phyloP scores from a whole-genome alignment of 37 sponge, comb jelly and placozoan species.

The Halichondria panicea region DNA sequence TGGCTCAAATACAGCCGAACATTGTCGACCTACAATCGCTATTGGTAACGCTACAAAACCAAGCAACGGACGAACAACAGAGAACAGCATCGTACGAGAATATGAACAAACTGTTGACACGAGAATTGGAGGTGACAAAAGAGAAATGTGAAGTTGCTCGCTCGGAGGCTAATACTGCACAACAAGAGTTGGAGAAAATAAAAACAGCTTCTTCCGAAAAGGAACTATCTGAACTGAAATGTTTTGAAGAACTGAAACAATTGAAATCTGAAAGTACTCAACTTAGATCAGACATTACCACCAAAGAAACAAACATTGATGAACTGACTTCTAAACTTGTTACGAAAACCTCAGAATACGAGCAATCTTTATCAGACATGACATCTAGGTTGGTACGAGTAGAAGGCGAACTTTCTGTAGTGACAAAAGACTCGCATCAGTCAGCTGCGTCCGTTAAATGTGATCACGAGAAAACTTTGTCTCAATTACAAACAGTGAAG shows the following conservation, averaged over 20 bases:
- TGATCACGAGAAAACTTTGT: conserved; percentile 2
- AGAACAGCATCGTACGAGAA: conserved; percentile 13
- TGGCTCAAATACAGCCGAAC: conserved; percentile 17
- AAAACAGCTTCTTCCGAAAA: background rate
- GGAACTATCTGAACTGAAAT: background rate
- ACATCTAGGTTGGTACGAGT: background rate
- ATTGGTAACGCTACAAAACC: conserved; percentile 19
- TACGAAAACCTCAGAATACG: background rate
- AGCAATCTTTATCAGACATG: background rate
- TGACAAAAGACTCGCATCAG: conserved; percentile 15
- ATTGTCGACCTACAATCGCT: conserved; percentile 21
- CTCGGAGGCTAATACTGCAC: background rate
- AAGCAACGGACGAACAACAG: conserved; percentile 17
- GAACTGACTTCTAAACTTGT: background rate
- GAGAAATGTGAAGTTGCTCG: background rate
- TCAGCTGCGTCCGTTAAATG: background rate
- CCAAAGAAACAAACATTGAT: background rate
- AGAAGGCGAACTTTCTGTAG: background rate
- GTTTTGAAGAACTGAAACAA: conserved; percentile 10
- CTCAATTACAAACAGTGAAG: conserved; percentile 18
- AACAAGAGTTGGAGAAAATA: conserved; percentile 2
- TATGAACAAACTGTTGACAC: background rate
- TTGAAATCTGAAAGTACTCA: conserved; percentile 2
- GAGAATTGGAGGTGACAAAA: conserved; percentile 11
- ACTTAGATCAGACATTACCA: background rate